phyloP scores from a whole-genome alignment of 2,888 invertebrate genomes.

The Phyto melanocephala region DNA sequence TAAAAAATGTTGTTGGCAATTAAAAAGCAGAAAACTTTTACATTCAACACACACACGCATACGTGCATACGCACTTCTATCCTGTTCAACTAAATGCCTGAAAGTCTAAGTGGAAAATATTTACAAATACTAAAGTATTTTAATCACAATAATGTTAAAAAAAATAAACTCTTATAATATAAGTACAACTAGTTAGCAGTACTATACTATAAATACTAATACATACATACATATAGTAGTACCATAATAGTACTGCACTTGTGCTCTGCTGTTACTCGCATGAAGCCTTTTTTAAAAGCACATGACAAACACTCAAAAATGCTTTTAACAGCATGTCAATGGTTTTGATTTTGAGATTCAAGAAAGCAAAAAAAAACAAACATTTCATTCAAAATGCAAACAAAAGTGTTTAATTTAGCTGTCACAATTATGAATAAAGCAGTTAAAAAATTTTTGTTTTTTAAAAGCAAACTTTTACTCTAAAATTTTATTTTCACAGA shows the following conservation, averaged over 20 bases:
- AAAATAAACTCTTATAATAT: not conserved
- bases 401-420: slow-evolving; percentile 26
- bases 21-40: slow-evolving; percentile 18
- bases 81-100: slow-evolving; percentile 4
- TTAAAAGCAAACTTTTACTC: not conserved
- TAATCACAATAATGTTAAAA: not conserved
- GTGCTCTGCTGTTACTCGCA: not conserved
- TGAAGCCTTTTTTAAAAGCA: not conserved
- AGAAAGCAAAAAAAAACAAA: not conserved
- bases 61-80: not conserved
- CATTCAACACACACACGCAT: no score
- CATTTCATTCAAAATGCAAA: not conserved
- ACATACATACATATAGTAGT: not conserved
- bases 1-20: not conserved
- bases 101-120: slow-evolving; percentile 23
- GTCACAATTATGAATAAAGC: not conserved
- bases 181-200: not conserved
- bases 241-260: not conserved
- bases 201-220: no score
- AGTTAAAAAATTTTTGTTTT: not conserved
- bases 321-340: slow-evolving; percentile 22
- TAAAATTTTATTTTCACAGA: no score
- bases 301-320: slow-evolving; percentile 8
- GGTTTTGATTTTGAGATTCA: not conserved
- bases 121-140: slow-evolving; percentile 1